Percentiles rank a stretch among this genome's conserved stretches.
Evolutionary conservation across 2,113 vertebrate genomes (phyloP).

Genomic region (Rhegmatorhina hoffmannsi): DNA sequence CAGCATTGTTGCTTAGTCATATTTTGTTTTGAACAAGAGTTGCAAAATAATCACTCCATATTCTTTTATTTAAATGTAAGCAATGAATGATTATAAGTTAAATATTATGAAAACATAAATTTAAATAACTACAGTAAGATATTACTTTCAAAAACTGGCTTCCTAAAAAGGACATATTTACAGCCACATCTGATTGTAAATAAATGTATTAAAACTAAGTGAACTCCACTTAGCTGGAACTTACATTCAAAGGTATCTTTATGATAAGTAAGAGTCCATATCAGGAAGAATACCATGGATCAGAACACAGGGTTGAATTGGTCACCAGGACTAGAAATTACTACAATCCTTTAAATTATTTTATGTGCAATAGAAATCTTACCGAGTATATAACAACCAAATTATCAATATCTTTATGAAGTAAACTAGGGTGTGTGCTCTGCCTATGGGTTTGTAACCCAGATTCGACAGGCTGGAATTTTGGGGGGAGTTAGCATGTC

Average conservation of each 20-base stretch:
- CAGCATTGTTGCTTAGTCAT: background rate
- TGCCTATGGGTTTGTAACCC: background rate
- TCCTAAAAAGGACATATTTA: background rate
- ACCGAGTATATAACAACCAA: background rate
- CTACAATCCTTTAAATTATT: background rate
- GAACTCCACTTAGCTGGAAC: background rate
- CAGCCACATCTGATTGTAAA: background rate
- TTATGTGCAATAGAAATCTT: background rate
- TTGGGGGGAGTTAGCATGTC: background rate
- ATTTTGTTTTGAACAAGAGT: background rate
- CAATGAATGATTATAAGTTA: background rate
- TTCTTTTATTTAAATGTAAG: background rate
- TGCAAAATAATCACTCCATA: background rate
- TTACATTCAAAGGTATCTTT: background rate
- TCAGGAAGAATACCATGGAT: background rate
- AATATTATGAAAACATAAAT: background rate
- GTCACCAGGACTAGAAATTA: background rate
- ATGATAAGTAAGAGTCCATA: background rate
- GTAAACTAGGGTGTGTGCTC: background rate
- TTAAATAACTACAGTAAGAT: background rate
- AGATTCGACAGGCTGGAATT: background rate
- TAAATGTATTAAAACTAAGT: background rate
- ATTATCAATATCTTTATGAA: background rate
- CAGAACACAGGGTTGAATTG: background rate
- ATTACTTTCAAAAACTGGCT: background rate